Evolutionary conservation across 2,113 vertebrate species (phyloP), one percentile per base, ranked within the genome.

Genomic region (Eudyptes chrysolophus): DNA sequence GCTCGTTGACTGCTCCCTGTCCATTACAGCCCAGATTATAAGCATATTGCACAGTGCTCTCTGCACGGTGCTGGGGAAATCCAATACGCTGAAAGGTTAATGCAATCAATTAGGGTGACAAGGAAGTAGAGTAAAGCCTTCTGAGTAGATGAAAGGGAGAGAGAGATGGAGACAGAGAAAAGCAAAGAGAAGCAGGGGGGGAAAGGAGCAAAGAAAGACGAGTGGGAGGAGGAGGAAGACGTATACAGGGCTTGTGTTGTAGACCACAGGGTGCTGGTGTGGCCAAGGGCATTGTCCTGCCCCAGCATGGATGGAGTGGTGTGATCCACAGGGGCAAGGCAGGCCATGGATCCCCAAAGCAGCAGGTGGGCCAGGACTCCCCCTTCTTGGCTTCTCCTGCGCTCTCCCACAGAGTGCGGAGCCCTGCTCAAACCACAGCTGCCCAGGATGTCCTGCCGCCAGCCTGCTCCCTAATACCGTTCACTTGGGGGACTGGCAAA

Each of bases 81-180:
- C 99, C 99, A 99, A 99, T 99, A 99, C 99, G 99, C 99, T 99
- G 98, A 99, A 99, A 99, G 99, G 99, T 99, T 99, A 99, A 99
- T 99, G 99, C 99, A 99, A 99, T 99, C 99, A 99, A 99, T 99
- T 99, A 99, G 99, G 99, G 99, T 99, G 99, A 99, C 99, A 99
- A 99, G 99, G 99, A 99, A 99, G 99, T 99, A 98, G 99, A 99
- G 99, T 99, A 99, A 99, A 99, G 99, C 99, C 99, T 99, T 99
- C 98, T 98, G 99, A 99, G 99, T 99, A 97, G 98, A 99, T 99
- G 98, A 98, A 99, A 99, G 98, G 98, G 97, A 98, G 98, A 97
- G 97, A 98, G 94, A 97, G 97, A 98, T 98, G 98, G 98, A 98
- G 98, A 87, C 82, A 98, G 96, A 95, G 94, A 97, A 96, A 90